Evolutionary conservation across 2,797 vertebrate species (phyloP).

Genomic region (Notoglanidium macrostoma): DNA sequence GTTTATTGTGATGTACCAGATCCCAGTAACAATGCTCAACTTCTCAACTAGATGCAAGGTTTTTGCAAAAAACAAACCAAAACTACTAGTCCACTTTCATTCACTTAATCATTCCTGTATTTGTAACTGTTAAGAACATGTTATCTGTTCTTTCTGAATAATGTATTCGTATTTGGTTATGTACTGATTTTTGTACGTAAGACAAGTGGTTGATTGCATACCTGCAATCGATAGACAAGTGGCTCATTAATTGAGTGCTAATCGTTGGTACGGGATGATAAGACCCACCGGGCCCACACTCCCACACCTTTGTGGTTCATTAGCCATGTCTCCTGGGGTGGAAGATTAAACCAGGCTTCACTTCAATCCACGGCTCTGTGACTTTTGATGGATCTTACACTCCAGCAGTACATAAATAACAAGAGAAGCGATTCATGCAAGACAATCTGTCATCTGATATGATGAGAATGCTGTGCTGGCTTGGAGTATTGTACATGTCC

Average conservation of each 20-base stretch:
- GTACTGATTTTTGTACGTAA: background rate
- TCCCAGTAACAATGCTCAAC: background rate
- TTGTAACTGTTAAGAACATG: background rate
- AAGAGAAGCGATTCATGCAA: background rate
- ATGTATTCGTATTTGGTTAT: background rate
- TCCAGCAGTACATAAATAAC: conserved; percentile 9
- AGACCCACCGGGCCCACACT: conserved; percentile 61
- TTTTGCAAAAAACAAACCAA: background rate
- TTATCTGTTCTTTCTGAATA: background rate
- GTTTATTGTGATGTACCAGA: background rate
- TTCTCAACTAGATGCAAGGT: background rate
- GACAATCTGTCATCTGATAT: background rate
- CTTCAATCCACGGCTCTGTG: conserved; percentile 11
- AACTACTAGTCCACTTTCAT: background rate
- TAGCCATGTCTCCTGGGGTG: conserved; percentile 62
- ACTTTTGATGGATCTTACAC: conserved; percentile 15
- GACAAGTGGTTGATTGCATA: conserved; percentile 53
- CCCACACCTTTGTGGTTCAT: conserved; percentile 69
- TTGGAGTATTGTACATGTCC: background rate
- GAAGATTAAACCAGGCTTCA: conserved; percentile 9
- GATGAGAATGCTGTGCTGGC: background rate
- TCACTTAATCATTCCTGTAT: background rate
- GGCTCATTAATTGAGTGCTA: conserved; percentile 64
- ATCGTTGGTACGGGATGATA: conserved; percentile 57
- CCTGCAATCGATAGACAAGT: background rate